Conservation (phyloP, 2,797 vertebrate genomes). For the Triplophysa bombifrons region DNA sequence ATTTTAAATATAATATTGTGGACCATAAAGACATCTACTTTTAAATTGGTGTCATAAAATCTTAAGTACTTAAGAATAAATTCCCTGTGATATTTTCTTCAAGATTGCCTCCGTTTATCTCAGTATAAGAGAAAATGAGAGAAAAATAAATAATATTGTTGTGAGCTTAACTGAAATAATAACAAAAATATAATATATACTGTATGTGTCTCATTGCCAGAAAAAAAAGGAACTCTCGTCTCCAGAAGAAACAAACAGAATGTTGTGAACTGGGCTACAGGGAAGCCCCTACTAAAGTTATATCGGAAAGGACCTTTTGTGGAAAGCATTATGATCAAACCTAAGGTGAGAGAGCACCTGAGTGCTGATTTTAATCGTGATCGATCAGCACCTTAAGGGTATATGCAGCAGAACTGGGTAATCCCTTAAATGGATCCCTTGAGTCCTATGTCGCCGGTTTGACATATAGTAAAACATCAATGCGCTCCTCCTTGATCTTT, state of each 20-base stretch:
- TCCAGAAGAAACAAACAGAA: constrained; percentile 22
- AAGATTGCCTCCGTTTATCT: too few species aligned
- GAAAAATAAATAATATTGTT: background rate
- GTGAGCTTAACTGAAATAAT: background rate
- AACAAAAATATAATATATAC: background rate
- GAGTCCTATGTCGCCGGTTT: constrained; percentile 17
- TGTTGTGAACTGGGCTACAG: constrained; percentile 24
- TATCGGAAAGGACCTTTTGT: constrained; percentile 4
- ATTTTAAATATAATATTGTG: too few species aligned
- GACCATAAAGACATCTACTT: too few species aligned
- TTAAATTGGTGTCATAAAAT: too few species aligned
- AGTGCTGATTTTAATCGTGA: constrained; percentile 12
- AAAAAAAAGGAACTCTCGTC: constrained; percentile 14
- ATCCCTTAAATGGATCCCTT: constrained; percentile 11
- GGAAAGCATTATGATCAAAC: constrained; percentile 21
- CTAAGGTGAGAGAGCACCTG: constrained; percentile 5
- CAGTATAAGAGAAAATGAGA: too few species aligned
- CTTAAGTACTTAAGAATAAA: too few species aligned
- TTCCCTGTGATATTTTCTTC: background rate
- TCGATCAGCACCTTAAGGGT: constrained; percentile 19
- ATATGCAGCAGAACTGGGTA: background rate
- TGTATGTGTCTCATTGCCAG: constrained; percentile 1
- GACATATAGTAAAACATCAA: constrained; percentile 25
- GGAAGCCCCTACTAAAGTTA: constrained; percentile 33
- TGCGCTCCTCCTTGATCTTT: constrained; percentile 2